These are phyloP conservation scores for Marronus borbonicus DNA, from an alignment of 2,888 invertebrate genomes.

Conservation along the genomic window DNA sequence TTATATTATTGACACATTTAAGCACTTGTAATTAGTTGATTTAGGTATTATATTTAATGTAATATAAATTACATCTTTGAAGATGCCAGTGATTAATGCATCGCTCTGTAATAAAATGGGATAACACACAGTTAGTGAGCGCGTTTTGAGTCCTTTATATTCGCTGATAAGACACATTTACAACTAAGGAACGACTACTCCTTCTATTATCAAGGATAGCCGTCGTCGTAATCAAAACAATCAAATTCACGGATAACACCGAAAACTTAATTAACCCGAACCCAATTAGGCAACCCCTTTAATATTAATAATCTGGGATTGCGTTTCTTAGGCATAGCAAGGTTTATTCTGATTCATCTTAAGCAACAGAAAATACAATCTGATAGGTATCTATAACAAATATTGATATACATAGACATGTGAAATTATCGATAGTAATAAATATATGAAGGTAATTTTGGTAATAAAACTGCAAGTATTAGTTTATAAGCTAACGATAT, in stretches of 20 bases:
- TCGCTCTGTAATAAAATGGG: not conserved
- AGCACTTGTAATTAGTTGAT: no score
- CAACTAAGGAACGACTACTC: conserved; percentile 58
- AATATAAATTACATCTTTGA: no score
- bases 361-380: no score
- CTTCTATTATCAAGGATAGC: conserved; percentile 54
- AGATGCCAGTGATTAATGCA: not conserved
- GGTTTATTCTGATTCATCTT: not conserved
- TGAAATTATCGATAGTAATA: no score
- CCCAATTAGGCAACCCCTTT: conserved; percentile 53
- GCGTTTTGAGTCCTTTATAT: conserved; percentile 38
- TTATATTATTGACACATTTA: no score
- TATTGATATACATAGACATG: no score
- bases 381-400: no score
- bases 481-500: no score
- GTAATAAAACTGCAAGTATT: no score
- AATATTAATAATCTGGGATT: conserved; percentile 43
- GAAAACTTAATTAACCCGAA: conserved; percentile 50
- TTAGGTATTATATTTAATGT: no score
- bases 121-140: not conserved
- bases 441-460: no score
- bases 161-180: conserved; percentile 52
- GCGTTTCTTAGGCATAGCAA: not conserved
- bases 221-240: conserved; percentile 56
- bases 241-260: conserved; percentile 51